phyloP scores from a whole-genome alignment of 2,113 vertebrate species.

The Calyptommatus sinebrachiatus region DNA sequence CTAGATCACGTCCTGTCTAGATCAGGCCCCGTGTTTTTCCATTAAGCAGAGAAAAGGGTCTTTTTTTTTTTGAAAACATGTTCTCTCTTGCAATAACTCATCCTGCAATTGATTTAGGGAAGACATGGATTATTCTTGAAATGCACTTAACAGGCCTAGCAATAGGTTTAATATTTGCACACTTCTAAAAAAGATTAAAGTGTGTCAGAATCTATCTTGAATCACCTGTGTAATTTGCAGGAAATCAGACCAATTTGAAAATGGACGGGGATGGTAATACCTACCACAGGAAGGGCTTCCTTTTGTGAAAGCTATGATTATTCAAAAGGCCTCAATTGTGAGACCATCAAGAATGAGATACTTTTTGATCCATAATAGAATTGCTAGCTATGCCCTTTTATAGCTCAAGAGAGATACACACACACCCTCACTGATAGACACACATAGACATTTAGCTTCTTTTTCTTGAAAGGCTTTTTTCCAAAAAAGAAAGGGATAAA shows the following conservation, averaged over 20 bases:
- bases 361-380: conserved; percentile 42
- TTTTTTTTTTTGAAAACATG: conserved; percentile 2
- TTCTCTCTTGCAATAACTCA: conserved; percentile 2
- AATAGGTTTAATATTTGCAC: conserved; percentile 4
- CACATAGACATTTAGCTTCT: conserved; percentile 22
- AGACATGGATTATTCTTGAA: neutral
- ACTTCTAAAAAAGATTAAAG: conserved; percentile 22
- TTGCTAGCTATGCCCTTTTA: neutral
- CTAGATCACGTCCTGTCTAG: fast-evolving
- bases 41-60: neutral
- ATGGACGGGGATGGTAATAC: neutral
- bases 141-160: neutral
- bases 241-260: conserved; percentile 17
- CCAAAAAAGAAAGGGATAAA: neutral
- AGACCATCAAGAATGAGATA: neutral
- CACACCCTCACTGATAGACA: neutral
- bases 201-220: conserved; percentile 33
- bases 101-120: neutral
- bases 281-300: conserved; percentile 13
- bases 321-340: conserved; percentile 25
- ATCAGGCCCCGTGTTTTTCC: neutral
- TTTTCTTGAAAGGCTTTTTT: neutral
- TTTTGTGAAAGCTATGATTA: conserved; percentile 27
- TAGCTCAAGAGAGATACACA: conserved; percentile 11
- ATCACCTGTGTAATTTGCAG: conserved; percentile 37